A percentile compares a stretch with the other conserved stretches of the same genome.
Evolutionary conservation across 1,140 invertebrate genomes (phyloP).

Genomic region (Glomeris maerens): DNA sequence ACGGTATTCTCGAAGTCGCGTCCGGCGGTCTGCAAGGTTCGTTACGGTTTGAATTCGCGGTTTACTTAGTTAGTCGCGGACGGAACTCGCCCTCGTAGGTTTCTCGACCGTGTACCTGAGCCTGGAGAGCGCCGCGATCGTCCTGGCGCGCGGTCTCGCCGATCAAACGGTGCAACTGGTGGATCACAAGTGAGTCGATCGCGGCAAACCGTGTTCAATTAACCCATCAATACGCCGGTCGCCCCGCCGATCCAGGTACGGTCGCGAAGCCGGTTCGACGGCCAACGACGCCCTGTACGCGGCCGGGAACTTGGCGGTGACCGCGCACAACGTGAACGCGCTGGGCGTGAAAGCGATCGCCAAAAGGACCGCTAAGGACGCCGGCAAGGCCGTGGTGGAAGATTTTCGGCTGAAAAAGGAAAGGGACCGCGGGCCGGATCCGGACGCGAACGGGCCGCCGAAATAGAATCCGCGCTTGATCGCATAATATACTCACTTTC

Average conservation of each 20-base stretch:
- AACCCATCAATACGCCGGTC: too few species aligned
- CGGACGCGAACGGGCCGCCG: too few species aligned
- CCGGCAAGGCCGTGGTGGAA: slow-evolving; percentile 43
- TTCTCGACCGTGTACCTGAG: slow-evolving; percentile 49
- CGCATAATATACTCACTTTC: too few species aligned
- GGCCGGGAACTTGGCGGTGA: slow-evolving; percentile 44
- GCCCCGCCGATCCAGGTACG: slow-evolving; percentile 51
- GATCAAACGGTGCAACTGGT: slow-evolving; percentile 54
- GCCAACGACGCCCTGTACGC: slow-evolving; percentile 44
- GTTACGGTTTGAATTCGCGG: background rate
- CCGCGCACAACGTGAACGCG: slow-evolving; percentile 42
- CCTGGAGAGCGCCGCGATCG: slow-evolving; percentile 47
- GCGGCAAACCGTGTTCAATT: background rate
- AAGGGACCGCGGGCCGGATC: background rate
- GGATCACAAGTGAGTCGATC: slow-evolving; percentile 43
- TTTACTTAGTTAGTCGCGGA: background rate
- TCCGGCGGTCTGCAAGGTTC: slow-evolving; percentile 46
- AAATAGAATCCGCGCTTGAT: too few species aligned
- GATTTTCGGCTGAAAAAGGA: slow-evolving; percentile 24
- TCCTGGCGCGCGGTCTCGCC: slow-evolving; percentile 45
- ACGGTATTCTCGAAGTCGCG: slow-evolving; percentile 46
- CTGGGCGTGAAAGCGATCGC: slow-evolving; percentile 47
- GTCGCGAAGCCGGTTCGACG: slow-evolving; percentile 39
- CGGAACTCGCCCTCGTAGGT: slow-evolving; percentile 24
- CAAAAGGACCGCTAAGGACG: slow-evolving; percentile 46